Percentiles rank a stretch among this genome's conserved stretches.
Conservation (phyloP, 2,113 vertebrate species). For the Chiloscyllium plagiosum region DNA sequence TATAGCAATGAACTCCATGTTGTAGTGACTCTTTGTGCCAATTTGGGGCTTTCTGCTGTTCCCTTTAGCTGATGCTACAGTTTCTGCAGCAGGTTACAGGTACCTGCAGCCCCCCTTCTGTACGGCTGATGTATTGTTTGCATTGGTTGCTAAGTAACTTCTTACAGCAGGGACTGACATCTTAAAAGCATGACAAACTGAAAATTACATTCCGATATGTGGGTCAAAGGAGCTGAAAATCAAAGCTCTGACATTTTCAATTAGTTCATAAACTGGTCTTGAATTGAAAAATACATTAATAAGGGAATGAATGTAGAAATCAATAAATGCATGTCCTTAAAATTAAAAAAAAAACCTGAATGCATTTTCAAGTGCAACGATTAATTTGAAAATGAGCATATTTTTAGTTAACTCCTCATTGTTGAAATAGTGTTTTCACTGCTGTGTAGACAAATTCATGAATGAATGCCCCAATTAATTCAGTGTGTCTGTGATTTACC, state of each 20-base stretch:
- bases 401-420: background rate
- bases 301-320: background rate
- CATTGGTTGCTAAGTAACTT: background rate
- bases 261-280: background rate
- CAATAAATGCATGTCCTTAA: background rate
- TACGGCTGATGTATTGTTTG: background rate
- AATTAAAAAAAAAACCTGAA: background rate
- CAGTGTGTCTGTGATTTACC: background rate
- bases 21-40: background rate
- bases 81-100: background rate
- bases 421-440: background rate
- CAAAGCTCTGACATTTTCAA: constrained; percentile 1
- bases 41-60: background rate
- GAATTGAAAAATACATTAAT: background rate
- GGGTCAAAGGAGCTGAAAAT: background rate
- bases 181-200: background rate
- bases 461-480: background rate
- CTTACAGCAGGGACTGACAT: background rate
- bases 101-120: background rate
- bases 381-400: background rate
- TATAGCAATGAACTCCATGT: background rate
- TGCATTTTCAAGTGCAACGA: background rate
- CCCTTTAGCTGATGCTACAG: background rate
- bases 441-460: background rate
- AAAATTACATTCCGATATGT: background rate